A percentile compares a stretch with the other conserved stretches of the same genome.
phyloP scores from a whole-genome alignment of 2,113 vertebrate genomes.

The Lethenteron reissneri region DNA sequence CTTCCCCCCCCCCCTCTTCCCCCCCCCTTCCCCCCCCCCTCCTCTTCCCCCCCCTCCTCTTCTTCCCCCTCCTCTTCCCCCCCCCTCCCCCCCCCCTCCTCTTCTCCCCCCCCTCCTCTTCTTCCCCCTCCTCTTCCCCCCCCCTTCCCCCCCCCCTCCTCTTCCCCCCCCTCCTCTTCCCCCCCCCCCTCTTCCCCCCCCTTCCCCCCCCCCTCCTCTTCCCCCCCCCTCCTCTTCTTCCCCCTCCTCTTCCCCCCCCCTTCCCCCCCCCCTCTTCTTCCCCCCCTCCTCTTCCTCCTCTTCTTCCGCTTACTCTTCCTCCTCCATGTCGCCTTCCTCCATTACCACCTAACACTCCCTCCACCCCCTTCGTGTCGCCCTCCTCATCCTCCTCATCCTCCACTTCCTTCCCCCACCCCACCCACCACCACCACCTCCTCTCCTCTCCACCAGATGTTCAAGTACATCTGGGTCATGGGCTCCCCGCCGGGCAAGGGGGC shows the following conservation, averaged over 20 bases:
- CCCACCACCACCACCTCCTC: neutral
- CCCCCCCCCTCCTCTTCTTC: neutral
- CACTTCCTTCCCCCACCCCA: neutral
- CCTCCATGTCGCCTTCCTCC: neutral
- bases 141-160: neutral
- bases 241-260: neutral
- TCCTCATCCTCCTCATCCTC: neutral
- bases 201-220: neutral
- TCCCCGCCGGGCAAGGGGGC: slow-evolving; percentile 26
- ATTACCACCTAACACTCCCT: neutral
- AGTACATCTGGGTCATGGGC: slow-evolving; percentile 53
- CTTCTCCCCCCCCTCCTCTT: neutral
- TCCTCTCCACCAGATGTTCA: slow-evolving; percentile 29
- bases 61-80: neutral
- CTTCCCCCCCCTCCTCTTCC: neutral
- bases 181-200: neutral
- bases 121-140: too few species aligned
- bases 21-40: slow-evolving; percentile 16
- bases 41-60: slow-evolving; percentile 22
- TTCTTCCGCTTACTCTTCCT: neutral
- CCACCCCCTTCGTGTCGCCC: neutral
- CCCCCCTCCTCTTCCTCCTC: neutral
- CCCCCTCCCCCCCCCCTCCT: too few species aligned
- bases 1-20: neutral
- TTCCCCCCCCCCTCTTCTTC: too few species aligned